Conservation (phyloP, 2,888 invertebrate species). For the Cephalotes varians region DNA sequence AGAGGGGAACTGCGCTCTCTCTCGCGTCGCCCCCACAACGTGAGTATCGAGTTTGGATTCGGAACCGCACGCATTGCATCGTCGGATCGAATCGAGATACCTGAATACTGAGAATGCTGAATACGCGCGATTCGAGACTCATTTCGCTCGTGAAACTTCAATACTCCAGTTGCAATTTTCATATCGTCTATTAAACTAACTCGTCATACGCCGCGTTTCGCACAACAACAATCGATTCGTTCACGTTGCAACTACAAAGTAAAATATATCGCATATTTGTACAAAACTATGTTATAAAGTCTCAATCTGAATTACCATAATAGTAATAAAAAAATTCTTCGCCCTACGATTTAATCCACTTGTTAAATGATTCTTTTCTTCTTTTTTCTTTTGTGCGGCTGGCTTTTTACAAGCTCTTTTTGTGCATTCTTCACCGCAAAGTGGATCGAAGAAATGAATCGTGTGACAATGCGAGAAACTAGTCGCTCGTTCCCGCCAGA, state of each 20-base stretch:
- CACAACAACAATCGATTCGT: not conserved
- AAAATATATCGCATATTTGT: not conserved
- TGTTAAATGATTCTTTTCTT: not conserved
- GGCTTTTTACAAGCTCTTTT: constrained; percentile 26
- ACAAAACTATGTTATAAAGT: not conserved
- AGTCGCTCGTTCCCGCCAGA: constrained; percentile 67
- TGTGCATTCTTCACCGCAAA: constrained; percentile 8
- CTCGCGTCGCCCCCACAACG: not conserved
- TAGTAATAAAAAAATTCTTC: not conserved
- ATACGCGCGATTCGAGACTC: not conserved
- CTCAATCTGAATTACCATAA: not conserved
- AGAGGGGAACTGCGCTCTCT: constrained; percentile 45
- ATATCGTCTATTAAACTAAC: not conserved
- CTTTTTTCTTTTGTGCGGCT: not conserved
- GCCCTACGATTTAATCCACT: not conserved
- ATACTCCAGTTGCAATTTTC: constrained; percentile 15
- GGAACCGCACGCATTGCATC: not conserved
- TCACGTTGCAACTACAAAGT: not conserved
- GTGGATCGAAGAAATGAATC: constrained; percentile 31
- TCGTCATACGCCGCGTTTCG: not conserved
- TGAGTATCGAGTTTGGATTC: constrained; percentile 39
- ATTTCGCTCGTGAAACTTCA: not conserved
- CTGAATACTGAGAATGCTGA: too few relatives aligned
- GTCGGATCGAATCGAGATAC: constrained; percentile 19
- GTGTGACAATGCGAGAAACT: constrained; percentile 48